Evolutionary conservation across 2,888 invertebrate genomes (phyloP).

Genomic region (Drosophila pegasa): DNA sequence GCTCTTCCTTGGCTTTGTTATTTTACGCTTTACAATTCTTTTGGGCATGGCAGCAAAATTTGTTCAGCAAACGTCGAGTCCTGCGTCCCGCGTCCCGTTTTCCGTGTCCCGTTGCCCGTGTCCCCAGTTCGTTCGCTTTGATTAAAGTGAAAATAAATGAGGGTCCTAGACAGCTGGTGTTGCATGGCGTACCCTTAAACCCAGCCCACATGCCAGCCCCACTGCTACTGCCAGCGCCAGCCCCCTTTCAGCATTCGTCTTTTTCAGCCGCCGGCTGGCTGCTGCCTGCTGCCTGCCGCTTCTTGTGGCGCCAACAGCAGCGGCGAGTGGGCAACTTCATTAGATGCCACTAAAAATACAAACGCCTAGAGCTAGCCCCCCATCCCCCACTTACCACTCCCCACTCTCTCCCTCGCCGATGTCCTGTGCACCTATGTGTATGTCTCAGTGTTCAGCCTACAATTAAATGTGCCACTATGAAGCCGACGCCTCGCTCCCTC

Average conservation of each 20-base stretch:
- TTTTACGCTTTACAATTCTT: constrained; percentile 79
- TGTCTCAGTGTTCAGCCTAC: constrained; percentile 32
- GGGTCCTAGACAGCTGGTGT: constrained; percentile 77
- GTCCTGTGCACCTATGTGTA: constrained; percentile 1
- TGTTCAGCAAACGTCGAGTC: constrained; percentile 61
- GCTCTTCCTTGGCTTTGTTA: constrained; percentile 67
- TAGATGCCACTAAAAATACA: constrained; percentile 65
- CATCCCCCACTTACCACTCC: too few relatives aligned
- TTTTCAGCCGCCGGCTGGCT: constrained; percentile 47
- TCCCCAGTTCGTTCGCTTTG: constrained; percentile 64
- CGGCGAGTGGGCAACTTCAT: constrained; percentile 60
- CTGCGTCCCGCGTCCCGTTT: constrained; percentile 29
- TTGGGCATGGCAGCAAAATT: constrained; percentile 71
- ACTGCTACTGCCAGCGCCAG: background rate
- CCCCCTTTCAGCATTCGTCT: constrained; percentile 43
- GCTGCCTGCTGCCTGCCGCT: constrained; percentile 9
- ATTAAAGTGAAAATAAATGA: constrained; percentile 79
- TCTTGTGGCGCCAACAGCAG: constrained; percentile 25
- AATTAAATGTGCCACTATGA: constrained; percentile 58
- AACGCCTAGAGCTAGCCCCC: constrained; percentile 10
- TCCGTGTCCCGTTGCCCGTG: background rate
- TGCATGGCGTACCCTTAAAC: constrained; percentile 33
- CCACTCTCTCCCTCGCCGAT: background rate
- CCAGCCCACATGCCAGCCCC: background rate
- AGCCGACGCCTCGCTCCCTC: constrained; percentile 8